Evolutionary conservation across 2,797 vertebrate genomes (phyloP).

Genomic region (Mormyrus hasselquistii): DNA sequence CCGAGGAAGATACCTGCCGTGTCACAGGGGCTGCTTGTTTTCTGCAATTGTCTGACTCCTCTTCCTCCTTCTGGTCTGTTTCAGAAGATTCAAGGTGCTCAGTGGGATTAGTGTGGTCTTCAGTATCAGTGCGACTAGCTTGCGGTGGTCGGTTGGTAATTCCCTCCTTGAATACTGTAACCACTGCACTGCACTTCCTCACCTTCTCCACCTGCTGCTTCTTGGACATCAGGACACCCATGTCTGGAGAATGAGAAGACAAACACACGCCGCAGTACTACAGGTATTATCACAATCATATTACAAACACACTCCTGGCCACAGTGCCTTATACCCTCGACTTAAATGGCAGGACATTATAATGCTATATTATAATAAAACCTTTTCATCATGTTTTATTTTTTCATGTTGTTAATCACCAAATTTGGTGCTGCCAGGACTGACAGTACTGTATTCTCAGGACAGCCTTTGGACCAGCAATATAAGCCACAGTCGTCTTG

Average conservation of each 20-base stretch:
- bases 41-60: constrained; percentile 57
- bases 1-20: constrained; percentile 44
- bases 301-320: neutral
- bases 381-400: neutral
- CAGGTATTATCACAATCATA: neutral
- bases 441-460: neutral
- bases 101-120: constrained; percentile 56
- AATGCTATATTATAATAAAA: neutral
- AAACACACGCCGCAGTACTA: neutral
- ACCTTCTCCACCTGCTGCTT: constrained; percentile 95
- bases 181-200: constrained; percentile 86
- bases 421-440: neutral
- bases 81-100: constrained; percentile 50
- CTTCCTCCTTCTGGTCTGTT: constrained; percentile 44
- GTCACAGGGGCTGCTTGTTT: constrained; percentile 44
- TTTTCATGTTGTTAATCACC: neutral
- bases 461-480: neutral
- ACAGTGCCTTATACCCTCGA: neutral
- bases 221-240: constrained; percentile 90
- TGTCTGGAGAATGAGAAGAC: constrained; percentile 53
- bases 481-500: neutral
- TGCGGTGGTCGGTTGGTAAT: constrained; percentile 66
- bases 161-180: constrained; percentile 87
- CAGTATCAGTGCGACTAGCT: constrained; percentile 54
- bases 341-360: neutral